Evolutionary conservation across 2,797 vertebrate species (phyloP).

Genomic region (Numenius phaeopus): DNA sequence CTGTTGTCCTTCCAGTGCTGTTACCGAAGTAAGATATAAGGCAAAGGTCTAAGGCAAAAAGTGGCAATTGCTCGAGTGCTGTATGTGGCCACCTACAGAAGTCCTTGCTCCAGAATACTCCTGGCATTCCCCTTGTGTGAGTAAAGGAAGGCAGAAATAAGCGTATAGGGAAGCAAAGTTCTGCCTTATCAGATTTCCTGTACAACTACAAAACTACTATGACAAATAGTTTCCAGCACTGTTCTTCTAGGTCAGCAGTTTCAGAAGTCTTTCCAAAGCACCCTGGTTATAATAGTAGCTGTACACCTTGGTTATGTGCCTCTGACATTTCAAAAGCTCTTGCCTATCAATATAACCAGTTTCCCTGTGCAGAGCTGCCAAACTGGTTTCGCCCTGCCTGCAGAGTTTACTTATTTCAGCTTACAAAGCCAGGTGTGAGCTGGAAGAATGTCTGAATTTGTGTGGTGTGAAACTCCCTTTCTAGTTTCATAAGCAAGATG

Average conservation of each 20-base stretch:
- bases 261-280: slow-evolving; percentile 11
- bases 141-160: background rate
- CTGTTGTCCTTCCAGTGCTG: background rate
- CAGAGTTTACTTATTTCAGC: background rate
- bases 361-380: background rate
- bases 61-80: background rate
- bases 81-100: background rate
- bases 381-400: background rate
- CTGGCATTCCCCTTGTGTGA: background rate
- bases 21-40: background rate
- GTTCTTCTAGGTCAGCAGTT: background rate
- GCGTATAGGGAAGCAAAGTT: background rate
- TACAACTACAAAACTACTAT: background rate
- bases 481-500: background rate
- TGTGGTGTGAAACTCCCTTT: background rate
- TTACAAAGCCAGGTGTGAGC: background rate
- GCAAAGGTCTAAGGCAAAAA: background rate
- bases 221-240: slow-evolving; percentile 6
- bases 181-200: slow-evolving; percentile 3
- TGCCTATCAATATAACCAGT: background rate
- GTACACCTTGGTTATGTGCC: background rate
- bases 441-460: background rate
- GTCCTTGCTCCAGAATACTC: background rate
- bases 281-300: background rate
- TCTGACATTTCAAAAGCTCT: background rate